Evolutionary conservation across 2,888 invertebrate genomes (phyloP).

Genomic region (Aphodius sticticus): DNA sequence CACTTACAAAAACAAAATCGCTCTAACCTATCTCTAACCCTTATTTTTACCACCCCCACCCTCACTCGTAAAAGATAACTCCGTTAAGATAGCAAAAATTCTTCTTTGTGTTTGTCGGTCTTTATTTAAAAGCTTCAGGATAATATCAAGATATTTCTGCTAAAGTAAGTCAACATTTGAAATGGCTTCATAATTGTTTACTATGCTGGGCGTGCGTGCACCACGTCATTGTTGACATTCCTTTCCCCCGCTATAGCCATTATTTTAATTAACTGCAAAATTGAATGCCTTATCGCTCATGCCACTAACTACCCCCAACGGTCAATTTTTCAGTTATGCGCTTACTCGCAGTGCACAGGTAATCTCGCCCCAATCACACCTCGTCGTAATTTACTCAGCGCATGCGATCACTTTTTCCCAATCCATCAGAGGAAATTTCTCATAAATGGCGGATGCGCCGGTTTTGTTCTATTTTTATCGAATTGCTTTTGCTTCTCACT

Average conservation of each 20-base stretch:
- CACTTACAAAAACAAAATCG: too few species aligned
- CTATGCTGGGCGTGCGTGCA: neutral
- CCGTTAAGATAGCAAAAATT: neutral
- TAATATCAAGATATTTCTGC: neutral
- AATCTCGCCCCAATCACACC: neutral
- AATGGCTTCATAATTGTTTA: neutral
- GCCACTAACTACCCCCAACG: neutral
- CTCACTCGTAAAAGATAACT: neutral
- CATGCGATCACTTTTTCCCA: neutral
- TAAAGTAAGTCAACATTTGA: neutral
- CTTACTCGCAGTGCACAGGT: neutral
- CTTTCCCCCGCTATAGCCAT: neutral
- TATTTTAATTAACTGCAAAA: constrained; percentile 4
- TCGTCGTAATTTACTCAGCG: neutral
- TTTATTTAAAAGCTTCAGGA: neutral
- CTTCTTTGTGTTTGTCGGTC: neutral
- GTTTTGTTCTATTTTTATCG: neutral
- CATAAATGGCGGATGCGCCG: neutral
- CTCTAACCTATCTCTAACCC: neutral
- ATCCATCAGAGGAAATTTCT: neutral
- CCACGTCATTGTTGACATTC: neutral
- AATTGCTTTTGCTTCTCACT: neutral
- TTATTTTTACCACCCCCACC: neutral
- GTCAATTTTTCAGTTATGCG: neutral
- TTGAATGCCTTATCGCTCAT: constrained; percentile 4